These are phyloP conservation scores for Xestia rhomboidea DNA, from an alignment of 2,888 invertebrate genomes.

Conservation along the genomic window DNA sequence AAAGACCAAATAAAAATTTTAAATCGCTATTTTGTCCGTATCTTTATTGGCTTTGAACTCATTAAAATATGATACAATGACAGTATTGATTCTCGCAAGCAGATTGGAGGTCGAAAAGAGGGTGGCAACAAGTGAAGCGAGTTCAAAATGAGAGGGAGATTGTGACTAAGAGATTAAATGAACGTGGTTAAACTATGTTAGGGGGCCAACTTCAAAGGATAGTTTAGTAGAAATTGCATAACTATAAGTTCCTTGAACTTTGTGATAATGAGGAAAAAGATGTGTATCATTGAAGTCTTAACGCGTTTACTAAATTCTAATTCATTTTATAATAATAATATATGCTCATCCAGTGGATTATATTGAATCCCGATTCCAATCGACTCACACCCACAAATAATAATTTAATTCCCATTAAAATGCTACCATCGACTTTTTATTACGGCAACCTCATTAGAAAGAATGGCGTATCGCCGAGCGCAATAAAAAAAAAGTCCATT, in stretches of 20 bases:
- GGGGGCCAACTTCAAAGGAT: constrained; percentile 7
- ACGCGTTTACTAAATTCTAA: not conserved
- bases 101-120: constrained; percentile 6
- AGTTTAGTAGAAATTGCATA: not conserved
- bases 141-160: constrained; percentile 18
- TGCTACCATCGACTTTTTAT: constrained; percentile 40
- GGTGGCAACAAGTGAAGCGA: constrained; percentile 40
- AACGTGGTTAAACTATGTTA: constrained; percentile 12
- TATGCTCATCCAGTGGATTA: not conserved
- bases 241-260: constrained; percentile 24
- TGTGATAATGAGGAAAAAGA: not conserved
- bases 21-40: not conserved
- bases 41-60: constrained; percentile 7
- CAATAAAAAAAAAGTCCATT: constrained; percentile 75
- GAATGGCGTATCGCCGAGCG: constrained; percentile 52
- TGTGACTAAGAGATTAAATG: constrained; percentile 22
- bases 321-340: not conserved
- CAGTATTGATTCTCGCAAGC: constrained; percentile 35
- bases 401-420: constrained; percentile 9
- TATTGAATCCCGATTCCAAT: constrained; percentile 7
- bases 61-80: constrained; percentile 26
- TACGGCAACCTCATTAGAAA: constrained; percentile 54
- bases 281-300: not conserved
- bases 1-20: not conserved
- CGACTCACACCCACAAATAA: constrained; percentile 13